Evolutionary conservation across 2,113 vertebrate species (phyloP).

Genomic region (Alaudala cheleensis): DNA sequence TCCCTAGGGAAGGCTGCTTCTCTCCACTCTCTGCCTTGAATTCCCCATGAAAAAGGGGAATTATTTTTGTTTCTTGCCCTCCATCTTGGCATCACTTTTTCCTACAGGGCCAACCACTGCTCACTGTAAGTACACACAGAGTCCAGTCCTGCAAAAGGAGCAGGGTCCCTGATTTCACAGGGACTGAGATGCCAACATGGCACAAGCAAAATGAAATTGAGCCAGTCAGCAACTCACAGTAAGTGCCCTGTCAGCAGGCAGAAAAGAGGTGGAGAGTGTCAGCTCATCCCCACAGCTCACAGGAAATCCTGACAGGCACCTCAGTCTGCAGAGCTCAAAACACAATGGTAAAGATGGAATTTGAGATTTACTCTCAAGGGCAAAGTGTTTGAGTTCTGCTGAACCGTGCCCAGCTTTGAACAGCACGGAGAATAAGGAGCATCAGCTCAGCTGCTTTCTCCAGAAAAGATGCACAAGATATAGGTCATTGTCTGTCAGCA

Average conservation of each 20-base stretch:
- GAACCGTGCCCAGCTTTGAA: background rate
- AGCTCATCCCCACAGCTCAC: background rate
- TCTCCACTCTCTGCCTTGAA: background rate
- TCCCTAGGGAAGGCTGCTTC: background rate
- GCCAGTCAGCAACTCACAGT: background rate
- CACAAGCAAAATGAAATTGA: background rate
- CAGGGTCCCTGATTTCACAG: background rate
- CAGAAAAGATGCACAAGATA: background rate
- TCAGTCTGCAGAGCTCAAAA: background rate
- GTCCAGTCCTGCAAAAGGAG: background rate
- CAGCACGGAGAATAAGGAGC: accelerated
- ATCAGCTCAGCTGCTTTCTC: background rate
- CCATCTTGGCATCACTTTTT: background rate
- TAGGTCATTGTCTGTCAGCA: background rate
- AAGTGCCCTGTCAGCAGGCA: background rate
- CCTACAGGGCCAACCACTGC: background rate
- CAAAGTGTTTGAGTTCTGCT: background rate
- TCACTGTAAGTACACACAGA: background rate
- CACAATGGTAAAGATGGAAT: background rate
- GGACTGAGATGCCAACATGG: background rate
- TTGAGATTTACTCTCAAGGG: background rate
- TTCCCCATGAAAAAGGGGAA: background rate
- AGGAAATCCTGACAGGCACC: background rate
- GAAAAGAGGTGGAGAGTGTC: background rate
- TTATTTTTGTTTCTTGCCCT: background rate